phyloP scores from a whole-genome alignment of 2,113 vertebrate species.

The Ptilorrhoa leucosticta region DNA sequence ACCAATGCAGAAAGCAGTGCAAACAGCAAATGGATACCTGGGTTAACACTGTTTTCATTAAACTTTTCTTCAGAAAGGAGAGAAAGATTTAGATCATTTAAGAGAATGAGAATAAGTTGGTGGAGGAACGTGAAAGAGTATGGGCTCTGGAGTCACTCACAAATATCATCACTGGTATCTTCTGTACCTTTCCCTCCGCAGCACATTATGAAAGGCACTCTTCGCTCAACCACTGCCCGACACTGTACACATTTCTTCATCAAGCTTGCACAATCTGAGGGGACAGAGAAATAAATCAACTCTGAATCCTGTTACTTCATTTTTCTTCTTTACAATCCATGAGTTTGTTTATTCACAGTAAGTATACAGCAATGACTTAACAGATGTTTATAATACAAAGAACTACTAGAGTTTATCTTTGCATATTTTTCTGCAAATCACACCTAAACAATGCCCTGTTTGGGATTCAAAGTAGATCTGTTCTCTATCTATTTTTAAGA shows the following conservation, averaged over 20 bases:
- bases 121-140: neutral
- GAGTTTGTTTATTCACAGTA: neutral
- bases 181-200: conserved; percentile 97
- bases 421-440: neutral
- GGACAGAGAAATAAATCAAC: neutral
- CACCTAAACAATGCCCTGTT: neutral
- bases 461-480: neutral
- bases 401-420: neutral
- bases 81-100: neutral
- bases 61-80: neutral
- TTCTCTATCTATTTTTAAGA: neutral
- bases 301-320: neutral
- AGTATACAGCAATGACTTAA: neutral
- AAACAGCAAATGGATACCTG: neutral
- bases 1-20: neutral
- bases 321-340: neutral
- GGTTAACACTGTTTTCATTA: neutral
- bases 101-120: neutral
- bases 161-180: conserved; percentile 91
- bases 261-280: conserved; percentile 91
- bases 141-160: conserved; percentile 81
- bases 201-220: conserved; percentile 94
- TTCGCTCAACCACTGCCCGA: conserved; percentile 92
- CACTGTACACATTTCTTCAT: conserved; percentile 99
- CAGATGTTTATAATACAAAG: neutral